A percentile compares a stretch with the other conserved stretches of the same genome.
Conservation (phyloP, 2,113 vertebrate species). For the Galbula dea region DNA sequence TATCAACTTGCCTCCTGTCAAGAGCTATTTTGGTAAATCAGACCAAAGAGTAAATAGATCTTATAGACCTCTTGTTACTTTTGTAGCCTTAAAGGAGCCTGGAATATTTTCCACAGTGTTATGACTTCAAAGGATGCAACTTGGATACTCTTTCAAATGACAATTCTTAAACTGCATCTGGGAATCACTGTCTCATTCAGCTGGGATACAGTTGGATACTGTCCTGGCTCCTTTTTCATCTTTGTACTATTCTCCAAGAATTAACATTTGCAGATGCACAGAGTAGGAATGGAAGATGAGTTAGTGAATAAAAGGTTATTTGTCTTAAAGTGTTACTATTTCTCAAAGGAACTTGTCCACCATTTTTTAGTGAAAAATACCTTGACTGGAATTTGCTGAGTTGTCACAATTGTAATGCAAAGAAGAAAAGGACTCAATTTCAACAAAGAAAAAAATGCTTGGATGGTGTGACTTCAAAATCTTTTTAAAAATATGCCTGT, state of each 20-base stretch:
- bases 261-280: neutral
- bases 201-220: neutral
- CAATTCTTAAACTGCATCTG: neutral
- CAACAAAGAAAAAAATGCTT: neutral
- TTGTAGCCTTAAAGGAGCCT: neutral
- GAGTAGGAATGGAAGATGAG: neutral
- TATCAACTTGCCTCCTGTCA: slow-evolving; percentile 23
- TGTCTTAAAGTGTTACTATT: neutral
- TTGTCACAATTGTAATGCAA: neutral
- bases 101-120: neutral
- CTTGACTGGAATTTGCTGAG: neutral
- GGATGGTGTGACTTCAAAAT: neutral
- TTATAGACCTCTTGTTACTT: neutral
- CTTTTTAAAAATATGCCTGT: neutral
- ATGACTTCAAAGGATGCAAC: neutral
- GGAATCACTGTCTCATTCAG: neutral
- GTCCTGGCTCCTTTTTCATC: neutral
- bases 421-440: neutral
- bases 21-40: slow-evolving; percentile 17
- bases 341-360: neutral
- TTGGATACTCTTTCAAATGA: neutral
- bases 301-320: neutral
- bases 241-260: neutral
- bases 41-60: slow-evolving; percentile 37
- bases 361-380: neutral